Evolutionary conservation across 2,888 invertebrate species (phyloP).

Genomic region (Craniophora ligustri): DNA sequence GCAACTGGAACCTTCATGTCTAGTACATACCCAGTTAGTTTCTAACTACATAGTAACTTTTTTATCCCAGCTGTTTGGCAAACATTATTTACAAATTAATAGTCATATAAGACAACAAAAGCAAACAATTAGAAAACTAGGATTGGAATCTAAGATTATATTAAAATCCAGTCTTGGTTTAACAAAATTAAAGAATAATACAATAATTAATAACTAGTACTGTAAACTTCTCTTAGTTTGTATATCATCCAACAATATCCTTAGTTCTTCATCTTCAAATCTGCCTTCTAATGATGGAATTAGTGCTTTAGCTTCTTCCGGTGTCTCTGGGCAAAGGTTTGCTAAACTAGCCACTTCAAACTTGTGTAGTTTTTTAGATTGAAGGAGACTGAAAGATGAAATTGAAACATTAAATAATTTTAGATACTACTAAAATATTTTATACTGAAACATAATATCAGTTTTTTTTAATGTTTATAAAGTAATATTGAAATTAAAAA

Average conservation of each 20-base stretch:
- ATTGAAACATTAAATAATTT: neutral
- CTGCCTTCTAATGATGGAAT: constrained; percentile 99
- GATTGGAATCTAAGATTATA: constrained; percentile 31
- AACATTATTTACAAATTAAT: neutral
- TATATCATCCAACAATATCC: constrained; percentile 98
- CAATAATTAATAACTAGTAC: constrained; percentile 88
- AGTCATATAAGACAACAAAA: constrained; percentile 10
- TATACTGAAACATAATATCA: too few relatives aligned
- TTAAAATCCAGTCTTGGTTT: constrained; percentile 30
- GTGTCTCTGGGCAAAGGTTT: constrained; percentile 99
- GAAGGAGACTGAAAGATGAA: constrained; percentile 92
- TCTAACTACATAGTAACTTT: too few relatives aligned
- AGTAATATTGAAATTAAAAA: neutral
- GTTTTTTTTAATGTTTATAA: too few relatives aligned
- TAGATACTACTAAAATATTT: too few relatives aligned
- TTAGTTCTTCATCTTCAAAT: constrained; percentile 99
- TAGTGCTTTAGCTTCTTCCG: constrained; percentile 99
- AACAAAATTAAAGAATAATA: constrained; percentile 5
- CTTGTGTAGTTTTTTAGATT: constrained; percentile 98
- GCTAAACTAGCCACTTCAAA: constrained; percentile 99
- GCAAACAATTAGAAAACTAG: neutral
- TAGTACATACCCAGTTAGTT: too few relatives aligned
- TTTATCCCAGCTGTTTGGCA: neutral
- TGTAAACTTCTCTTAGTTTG: constrained; percentile 99
- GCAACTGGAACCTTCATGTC: too few relatives aligned